Evolutionary conservation across 2,888 invertebrate genomes (phyloP).

Genomic region (Bombylius major): DNA sequence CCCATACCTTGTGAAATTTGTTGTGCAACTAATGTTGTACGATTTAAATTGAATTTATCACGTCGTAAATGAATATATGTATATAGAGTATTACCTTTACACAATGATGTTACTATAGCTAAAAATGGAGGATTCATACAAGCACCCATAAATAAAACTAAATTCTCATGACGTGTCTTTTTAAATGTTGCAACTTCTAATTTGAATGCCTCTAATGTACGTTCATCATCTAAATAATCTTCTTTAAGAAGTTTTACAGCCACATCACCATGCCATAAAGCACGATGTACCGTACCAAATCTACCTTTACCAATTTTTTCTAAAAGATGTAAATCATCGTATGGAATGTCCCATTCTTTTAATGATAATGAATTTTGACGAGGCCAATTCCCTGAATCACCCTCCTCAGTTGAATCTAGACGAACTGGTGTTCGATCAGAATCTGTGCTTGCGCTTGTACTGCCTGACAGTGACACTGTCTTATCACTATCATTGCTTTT

Average conservation of each 20-base stretch:
- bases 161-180: conserved; percentile 95
- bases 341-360: conserved; percentile 98
- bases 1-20: conserved; percentile 97
- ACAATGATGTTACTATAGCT: conserved; percentile 94
- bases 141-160: conserved; percentile 98
- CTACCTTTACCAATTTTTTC: conserved; percentile 84
- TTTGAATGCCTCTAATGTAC: conserved; percentile 88
- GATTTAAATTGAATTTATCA: conserved; percentile 90
- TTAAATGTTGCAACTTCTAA: conserved; percentile 91
- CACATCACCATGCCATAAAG: conserved; percentile 96
- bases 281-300: conserved; percentile 89
- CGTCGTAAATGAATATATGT: conserved; percentile 83
- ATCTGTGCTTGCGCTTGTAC: conserved; percentile 57
- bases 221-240: conserved; percentile 76
- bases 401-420: conserved; percentile 67
- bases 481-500: conserved; percentile 55
- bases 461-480: conserved; percentile 57
- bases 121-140: conserved; percentile 95
- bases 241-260: conserved; percentile 93
- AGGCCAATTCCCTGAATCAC: conserved; percentile 58
- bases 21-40: conserved; percentile 84
- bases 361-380: conserved; percentile 76
- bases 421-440: conserved; percentile 70
- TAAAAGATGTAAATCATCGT: conserved; percentile 75
- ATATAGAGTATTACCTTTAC: conserved; percentile 90